phyloP scores from a whole-genome alignment of 2,113 vertebrate genomes.

The Neolamprologus sp. region DNA sequence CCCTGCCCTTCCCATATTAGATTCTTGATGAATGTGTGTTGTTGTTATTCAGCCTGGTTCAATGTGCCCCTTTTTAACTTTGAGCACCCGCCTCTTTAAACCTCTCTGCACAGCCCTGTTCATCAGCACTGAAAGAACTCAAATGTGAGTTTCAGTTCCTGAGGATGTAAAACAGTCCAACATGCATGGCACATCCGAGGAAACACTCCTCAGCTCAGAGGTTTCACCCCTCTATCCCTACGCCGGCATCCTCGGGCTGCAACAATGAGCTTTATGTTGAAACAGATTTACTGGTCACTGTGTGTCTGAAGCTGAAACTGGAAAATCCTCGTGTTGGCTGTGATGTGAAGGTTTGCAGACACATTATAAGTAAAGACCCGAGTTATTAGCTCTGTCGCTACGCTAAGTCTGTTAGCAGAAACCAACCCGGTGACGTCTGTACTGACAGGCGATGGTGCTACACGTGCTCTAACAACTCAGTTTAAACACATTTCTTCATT shows the following conservation, averaged over 20 bases:
- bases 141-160: rapidly evolving
- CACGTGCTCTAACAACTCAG: neutral
- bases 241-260: neutral
- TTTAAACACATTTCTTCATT: neutral
- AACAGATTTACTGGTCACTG: rapidly evolving
- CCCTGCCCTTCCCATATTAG: too few relatives aligned
- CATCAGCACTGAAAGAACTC: neutral
- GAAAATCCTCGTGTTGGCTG: neutral
- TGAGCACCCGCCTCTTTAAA: too few relatives aligned
- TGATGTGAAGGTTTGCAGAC: rapidly evolving
- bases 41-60: too few relatives aligned
- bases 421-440: neutral
- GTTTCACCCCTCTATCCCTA: neutral
- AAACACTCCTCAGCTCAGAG: neutral
- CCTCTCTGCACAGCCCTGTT: too few relatives aligned
- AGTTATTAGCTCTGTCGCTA: rapidly evolving
- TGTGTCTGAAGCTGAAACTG: neutral
- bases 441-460: rapidly evolving
- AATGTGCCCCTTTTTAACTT: too few relatives aligned
- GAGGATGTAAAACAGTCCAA: neutral
- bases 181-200: neutral
- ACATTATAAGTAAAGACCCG: neutral
- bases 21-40: too few relatives aligned
- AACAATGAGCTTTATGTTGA: neutral
- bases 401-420: neutral